Evolutionary conservation across 2,888 invertebrate species (phyloP).

Genomic region (Cerceris rybyensis): DNA sequence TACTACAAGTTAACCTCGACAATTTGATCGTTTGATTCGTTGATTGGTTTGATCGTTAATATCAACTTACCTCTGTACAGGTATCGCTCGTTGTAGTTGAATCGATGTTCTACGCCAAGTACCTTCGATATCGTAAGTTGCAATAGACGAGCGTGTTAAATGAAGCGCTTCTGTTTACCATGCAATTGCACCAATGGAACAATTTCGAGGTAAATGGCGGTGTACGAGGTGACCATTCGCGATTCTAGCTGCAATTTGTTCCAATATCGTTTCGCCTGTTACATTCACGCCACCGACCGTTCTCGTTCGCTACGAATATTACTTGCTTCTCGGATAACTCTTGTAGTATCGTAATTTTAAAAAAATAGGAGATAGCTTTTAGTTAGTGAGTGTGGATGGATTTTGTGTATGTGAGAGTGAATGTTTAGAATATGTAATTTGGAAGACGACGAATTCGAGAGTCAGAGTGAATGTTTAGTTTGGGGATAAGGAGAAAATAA

Average conservation of each 20-base stretch:
- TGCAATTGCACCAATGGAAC: slow-evolving; percentile 24
- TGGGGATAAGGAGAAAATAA: too few relatives aligned
- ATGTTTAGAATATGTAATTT: too few relatives aligned
- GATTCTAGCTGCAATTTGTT: slow-evolving; percentile 24
- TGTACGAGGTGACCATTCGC: slow-evolving; percentile 3
- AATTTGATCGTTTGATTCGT: neutral
- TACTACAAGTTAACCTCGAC: neutral
- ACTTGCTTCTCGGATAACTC: too few relatives aligned
- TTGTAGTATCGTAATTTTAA: too few relatives aligned
- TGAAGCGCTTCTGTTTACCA: slow-evolving; percentile 33
- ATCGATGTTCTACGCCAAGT: neutral
- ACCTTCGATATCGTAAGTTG: neutral
- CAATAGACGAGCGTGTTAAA: slow-evolving; percentile 16
- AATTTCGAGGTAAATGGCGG: slow-evolving; percentile 38
- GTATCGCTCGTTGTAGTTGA: neutral
- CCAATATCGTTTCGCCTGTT: slow-evolving; percentile 2
- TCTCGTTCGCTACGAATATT: neutral
- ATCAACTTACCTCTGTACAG: neutral
- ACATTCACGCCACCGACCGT: neutral
- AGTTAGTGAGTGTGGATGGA: too few relatives aligned
- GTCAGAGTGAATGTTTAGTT: too few relatives aligned
- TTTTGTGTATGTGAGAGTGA: too few relatives aligned
- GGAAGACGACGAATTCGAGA: too few relatives aligned
- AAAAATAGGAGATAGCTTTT: too few relatives aligned
- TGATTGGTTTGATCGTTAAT: neutral